phyloP scores from a whole-genome alignment of 2,888 invertebrate species.

The Hyppa rectilinea region DNA sequence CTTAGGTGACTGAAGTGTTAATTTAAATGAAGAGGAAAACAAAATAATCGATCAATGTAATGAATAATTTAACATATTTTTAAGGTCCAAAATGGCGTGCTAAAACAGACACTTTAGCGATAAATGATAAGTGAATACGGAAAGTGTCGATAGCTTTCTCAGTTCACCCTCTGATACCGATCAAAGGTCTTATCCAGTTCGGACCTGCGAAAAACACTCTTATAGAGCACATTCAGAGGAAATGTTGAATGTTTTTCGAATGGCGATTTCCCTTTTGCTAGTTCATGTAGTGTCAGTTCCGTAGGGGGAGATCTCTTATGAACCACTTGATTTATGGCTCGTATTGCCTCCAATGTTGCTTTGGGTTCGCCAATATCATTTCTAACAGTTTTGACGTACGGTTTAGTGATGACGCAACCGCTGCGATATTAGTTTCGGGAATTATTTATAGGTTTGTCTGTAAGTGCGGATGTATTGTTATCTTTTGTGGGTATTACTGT shows the following conservation, averaged over 20 bases:
- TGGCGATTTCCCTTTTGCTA: conserved; percentile 80
- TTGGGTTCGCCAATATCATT: conserved; percentile 77
- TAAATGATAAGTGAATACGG: conserved; percentile 81
- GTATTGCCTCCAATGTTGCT: conserved; percentile 74
- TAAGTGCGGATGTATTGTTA: conserved; percentile 62
- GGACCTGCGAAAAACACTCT: conserved; percentile 79
- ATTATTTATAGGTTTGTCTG: conserved; percentile 71
- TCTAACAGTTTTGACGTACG: conserved; percentile 77
- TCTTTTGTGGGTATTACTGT: conserved; percentile 53
- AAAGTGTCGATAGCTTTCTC: conserved; percentile 85
- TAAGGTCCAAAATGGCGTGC: conserved; percentile 76
- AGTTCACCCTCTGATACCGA: conserved; percentile 83
- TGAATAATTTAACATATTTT: conserved; percentile 39
- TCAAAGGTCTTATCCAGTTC: conserved; percentile 81
- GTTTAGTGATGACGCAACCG: conserved; percentile 72
- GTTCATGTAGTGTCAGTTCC: conserved; percentile 82
- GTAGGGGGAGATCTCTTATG: conserved; percentile 79
- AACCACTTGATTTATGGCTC: conserved; percentile 82
- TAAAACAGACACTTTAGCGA: conserved; percentile 62
- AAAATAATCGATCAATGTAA: conserved; percentile 17
- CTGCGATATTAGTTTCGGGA: conserved; percentile 77
- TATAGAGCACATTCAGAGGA: conserved; percentile 73
- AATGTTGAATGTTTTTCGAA: conserved; percentile 79
- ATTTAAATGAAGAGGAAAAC: conserved; percentile 40
- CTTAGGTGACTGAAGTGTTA: conserved; percentile 34